These are phyloP conservation scores for Eriosoma lanigerum DNA, from an alignment of 1,140 invertebrate species.

Conservation along the genomic window DNA sequence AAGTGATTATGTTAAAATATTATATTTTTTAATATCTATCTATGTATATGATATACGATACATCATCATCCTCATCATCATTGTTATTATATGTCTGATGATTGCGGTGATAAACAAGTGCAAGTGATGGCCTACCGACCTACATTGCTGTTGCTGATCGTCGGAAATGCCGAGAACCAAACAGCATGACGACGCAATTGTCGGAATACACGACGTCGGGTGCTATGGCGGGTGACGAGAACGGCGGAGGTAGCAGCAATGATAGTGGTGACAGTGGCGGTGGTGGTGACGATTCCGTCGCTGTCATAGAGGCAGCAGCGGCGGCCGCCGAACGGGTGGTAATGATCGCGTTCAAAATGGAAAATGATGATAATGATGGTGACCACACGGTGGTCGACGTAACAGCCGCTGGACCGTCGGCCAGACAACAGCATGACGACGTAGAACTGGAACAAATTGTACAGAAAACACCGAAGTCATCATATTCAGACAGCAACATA, in stretches of 20 bases:
- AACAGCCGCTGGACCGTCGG: not conserved
- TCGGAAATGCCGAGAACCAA: not conserved
- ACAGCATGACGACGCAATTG: constrained; percentile 29
- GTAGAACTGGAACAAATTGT: not conserved
- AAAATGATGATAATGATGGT: not conserved
- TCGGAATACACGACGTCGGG: constrained; percentile 13
- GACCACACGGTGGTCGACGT: not conserved
- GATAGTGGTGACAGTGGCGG: not conserved
- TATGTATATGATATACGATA: not conserved
- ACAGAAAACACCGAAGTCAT: not conserved
- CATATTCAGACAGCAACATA: not conserved
- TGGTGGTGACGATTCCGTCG: no score
- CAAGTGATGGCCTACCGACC: constrained; percentile 46
- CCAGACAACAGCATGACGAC: not conserved
- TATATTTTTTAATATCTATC: not conserved
- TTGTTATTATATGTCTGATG: not conserved
- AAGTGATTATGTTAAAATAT: not conserved
- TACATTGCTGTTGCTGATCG: not conserved
- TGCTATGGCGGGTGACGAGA: constrained; percentile 17
- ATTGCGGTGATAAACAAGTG: constrained; percentile 22
- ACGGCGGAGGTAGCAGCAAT: not conserved
- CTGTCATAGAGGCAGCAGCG: not conserved
- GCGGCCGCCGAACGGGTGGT: constrained; percentile 19
- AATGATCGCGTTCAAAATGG: constrained; percentile 41
- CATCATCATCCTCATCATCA: no score